Percentiles rank a stretch among this genome's conserved stretches.
These are phyloP conservation scores for Pseudanteris insignis DNA, from an alignment of 2,888 invertebrate genomes.

Conservation along the genomic window DNA sequence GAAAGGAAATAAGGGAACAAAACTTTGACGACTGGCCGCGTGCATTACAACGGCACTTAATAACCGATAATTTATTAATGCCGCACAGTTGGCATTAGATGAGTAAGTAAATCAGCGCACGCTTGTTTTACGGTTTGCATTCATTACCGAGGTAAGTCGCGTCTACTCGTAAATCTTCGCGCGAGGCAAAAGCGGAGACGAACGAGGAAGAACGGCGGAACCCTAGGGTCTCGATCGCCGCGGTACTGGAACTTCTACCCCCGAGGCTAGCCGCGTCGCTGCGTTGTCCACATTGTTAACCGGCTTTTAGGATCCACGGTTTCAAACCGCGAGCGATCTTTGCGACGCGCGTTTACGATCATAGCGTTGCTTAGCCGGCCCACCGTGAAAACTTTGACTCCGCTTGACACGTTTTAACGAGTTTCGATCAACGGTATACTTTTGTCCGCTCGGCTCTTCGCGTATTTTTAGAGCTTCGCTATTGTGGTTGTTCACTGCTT, in stretches of 20 bases:
- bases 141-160: slow-evolving; percentile 63
- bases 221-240: slow-evolving; percentile 25
- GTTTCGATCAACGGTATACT: slow-evolving; percentile 13
- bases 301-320: slow-evolving; percentile 51
- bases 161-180: slow-evolving; percentile 64
- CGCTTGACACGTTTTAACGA: slow-evolving; percentile 32
- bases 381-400: slow-evolving; percentile 25
- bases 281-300: slow-evolving; percentile 52
- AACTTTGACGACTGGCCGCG: neutral
- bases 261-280: slow-evolving; percentile 38
- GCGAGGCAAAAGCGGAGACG: slow-evolving; percentile 30
- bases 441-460: slow-evolving; percentile 9
- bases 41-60: slow-evolving; percentile 54
- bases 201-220: slow-evolving; percentile 17
- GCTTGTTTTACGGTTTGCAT: slow-evolving; percentile 65
- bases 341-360: slow-evolving; percentile 36
- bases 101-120: slow-evolving; percentile 63
- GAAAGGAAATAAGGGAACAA: too few relatives aligned
- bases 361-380: slow-evolving; percentile 22
- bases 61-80: slow-evolving; percentile 65
- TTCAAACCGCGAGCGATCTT: slow-evolving; percentile 20
- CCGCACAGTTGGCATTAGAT: slow-evolving; percentile 56
- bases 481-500: too few relatives aligned
- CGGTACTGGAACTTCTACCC: slow-evolving; percentile 22
- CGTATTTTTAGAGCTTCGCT: too few relatives aligned